These are phyloP conservation scores for Muraenolepis orangiensis DNA, from an alignment of 2,797 vertebrate species.

Conservation along the genomic window DNA sequence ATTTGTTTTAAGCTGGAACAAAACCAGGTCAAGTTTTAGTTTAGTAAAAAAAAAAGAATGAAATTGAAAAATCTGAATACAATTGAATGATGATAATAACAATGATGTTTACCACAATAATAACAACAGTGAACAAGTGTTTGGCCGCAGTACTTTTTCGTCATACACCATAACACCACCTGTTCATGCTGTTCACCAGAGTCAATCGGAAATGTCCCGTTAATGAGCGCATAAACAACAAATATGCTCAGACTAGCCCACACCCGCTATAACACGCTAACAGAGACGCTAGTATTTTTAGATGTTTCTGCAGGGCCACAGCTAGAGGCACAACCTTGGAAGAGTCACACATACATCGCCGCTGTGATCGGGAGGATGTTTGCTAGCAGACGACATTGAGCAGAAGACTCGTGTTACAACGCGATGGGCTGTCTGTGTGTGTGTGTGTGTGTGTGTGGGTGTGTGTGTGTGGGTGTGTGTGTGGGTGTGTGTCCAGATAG, in stretches of 20 bases:
- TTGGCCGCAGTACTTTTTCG: no score
- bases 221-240: neutral
- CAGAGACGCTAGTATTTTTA: neutral
- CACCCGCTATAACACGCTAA: neutral
- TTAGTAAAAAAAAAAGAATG: neutral
- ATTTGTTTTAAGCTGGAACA: no score
- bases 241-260: neutral
- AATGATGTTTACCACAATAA: no score
- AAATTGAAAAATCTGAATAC: neutral
- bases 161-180: no score
- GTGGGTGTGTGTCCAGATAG: neutral
- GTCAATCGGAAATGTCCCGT: neutral
- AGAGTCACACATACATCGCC: no score
- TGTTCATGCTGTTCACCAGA: neutral
- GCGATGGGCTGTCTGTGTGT: no score
- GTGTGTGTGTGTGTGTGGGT: no score
- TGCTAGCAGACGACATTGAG: neutral
- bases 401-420: neutral
- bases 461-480: constrained; percentile 1
- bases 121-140: no score
- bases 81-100: no score
- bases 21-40: neutral
- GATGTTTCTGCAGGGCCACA: neutral
- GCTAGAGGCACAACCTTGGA: neutral
- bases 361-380: neutral